A percentile compares a stretch with the other conserved stretches of the same genome.
phyloP scores from a whole-genome alignment of 2,888 invertebrate genomes.

The Ochropacha duplaris region DNA sequence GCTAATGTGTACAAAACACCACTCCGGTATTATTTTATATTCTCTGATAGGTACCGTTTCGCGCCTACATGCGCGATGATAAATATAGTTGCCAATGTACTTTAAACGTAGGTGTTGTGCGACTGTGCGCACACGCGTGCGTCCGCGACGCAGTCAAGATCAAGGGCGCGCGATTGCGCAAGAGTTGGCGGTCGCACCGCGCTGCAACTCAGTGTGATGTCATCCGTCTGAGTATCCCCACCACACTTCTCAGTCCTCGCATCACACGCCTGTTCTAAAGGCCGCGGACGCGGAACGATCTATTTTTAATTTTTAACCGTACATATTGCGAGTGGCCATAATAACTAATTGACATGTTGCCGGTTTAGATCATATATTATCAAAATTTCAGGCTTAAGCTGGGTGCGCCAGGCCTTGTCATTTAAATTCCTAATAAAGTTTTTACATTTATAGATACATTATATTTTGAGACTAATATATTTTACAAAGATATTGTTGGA shows the following conservation, averaged over 20 bases:
- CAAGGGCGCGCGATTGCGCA: constrained; percentile 82
- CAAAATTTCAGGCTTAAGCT: not conserved
- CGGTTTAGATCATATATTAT: constrained; percentile 5
- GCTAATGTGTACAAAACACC: constrained; percentile 58
- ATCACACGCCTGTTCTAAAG: constrained; percentile 55
- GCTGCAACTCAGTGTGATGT: constrained; percentile 77
- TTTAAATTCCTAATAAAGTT: not conserved
- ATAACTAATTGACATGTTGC: constrained; percentile 6
- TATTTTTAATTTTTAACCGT: constrained; percentile 65
- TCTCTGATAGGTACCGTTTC: constrained; percentile 57
- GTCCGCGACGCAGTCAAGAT: constrained; percentile 82
- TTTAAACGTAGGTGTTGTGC: constrained; percentile 61
- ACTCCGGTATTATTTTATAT: constrained; percentile 53
- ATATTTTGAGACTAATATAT: not conserved
- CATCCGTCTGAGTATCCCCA: constrained; percentile 67
- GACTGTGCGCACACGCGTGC: constrained; percentile 73
- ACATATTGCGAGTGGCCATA: constrained; percentile 18
- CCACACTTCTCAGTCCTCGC: constrained; percentile 43
- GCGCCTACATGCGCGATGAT: constrained; percentile 72
- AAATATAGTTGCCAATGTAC: constrained; percentile 70
- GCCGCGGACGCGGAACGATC: constrained; percentile 72
- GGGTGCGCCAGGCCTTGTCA: not conserved
- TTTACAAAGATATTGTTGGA: no score
- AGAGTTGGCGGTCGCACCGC: constrained; percentile 78
- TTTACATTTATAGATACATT: not conserved